phyloP scores from a whole-genome alignment of 2,888 invertebrate genomes.

The Philaethria dido region DNA sequence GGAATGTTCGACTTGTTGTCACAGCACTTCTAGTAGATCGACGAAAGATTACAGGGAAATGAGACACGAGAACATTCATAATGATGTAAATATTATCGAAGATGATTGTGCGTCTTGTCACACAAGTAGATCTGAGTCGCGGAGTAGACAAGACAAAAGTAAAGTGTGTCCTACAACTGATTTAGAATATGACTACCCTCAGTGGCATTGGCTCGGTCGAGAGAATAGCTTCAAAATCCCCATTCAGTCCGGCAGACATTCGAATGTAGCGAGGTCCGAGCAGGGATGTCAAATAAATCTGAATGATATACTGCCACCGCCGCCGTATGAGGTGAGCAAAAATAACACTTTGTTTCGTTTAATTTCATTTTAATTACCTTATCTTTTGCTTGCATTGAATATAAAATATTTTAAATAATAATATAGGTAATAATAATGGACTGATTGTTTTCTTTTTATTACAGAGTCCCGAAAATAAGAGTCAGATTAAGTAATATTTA shows the following conservation, averaged over 20 bases:
- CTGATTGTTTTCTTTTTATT: conserved; percentile 52
- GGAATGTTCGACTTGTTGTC: conserved; percentile 79
- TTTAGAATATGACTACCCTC: conserved; percentile 81
- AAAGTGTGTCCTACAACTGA: conserved; percentile 79
- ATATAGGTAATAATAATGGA: neutral
- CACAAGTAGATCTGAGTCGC: conserved; percentile 77
- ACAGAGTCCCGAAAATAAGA: conserved; percentile 78
- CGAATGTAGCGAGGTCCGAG: conserved; percentile 77
- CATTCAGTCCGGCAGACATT: conserved; percentile 76
- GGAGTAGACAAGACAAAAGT: conserved; percentile 79
- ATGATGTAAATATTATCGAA: conserved; percentile 73
- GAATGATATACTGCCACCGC: conserved; percentile 86
- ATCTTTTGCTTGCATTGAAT: neutral
- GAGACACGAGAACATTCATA: conserved; percentile 69
- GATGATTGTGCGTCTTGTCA: conserved; percentile 78
- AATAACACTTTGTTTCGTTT: neutral
- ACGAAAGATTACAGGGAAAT: conserved; percentile 79
- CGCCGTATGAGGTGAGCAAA: conserved; percentile 81
- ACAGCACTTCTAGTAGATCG: conserved; percentile 78
- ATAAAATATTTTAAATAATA: neutral
- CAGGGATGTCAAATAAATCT: conserved; percentile 85
- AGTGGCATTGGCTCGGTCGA: conserved; percentile 80
- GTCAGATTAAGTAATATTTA: conserved; percentile 48
- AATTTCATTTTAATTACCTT: conserved; percentile 9
- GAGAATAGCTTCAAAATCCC: conserved; percentile 83